Percentiles rank a stretch among this genome's conserved stretches.
Evolutionary conservation across 2,797 vertebrate genomes (phyloP).

Genomic region (Oreochromis mossambicus): DNA sequence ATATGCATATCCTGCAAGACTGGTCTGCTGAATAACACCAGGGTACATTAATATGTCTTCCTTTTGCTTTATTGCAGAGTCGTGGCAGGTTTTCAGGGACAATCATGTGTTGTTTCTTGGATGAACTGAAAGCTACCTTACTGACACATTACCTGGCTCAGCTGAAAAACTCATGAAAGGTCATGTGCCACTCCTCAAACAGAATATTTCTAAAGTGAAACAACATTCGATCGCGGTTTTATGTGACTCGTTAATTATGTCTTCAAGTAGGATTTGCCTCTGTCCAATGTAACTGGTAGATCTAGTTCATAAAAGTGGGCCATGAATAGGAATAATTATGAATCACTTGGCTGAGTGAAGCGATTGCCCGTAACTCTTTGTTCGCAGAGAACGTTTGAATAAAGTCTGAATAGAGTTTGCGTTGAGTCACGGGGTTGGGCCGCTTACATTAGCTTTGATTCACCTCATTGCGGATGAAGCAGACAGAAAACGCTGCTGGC

Average conservation of each 20-base stretch:
- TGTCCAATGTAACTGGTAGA: slow-evolving; percentile 21
- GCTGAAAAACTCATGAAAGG: neutral
- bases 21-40: neutral
- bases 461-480: slow-evolving; percentile 19
- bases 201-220: neutral
- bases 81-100: neutral
- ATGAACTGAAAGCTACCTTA: neutral
- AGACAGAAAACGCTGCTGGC: slow-evolving; percentile 45
- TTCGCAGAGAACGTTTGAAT: slow-evolving; percentile 13
- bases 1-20: neutral
- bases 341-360: slow-evolving; percentile 17
- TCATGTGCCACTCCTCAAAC: neutral
- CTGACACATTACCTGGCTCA: neutral
- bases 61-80: neutral
- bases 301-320: slow-evolving; percentile 15
- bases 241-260: neutral
- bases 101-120: neutral
- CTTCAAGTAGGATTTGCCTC: neutral
- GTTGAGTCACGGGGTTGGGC: slow-evolving; percentile 54
- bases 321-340: slow-evolving; percentile 24
- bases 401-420: slow-evolving; percentile 13
- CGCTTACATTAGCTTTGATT: slow-evolving; percentile 24
- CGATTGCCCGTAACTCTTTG: slow-evolving; percentile 24
- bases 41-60: neutral
- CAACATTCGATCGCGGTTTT: neutral